Base-by-base conservation (phyloP, 1,140 invertebrate species). In the Platyscapa corneri region DNA sequence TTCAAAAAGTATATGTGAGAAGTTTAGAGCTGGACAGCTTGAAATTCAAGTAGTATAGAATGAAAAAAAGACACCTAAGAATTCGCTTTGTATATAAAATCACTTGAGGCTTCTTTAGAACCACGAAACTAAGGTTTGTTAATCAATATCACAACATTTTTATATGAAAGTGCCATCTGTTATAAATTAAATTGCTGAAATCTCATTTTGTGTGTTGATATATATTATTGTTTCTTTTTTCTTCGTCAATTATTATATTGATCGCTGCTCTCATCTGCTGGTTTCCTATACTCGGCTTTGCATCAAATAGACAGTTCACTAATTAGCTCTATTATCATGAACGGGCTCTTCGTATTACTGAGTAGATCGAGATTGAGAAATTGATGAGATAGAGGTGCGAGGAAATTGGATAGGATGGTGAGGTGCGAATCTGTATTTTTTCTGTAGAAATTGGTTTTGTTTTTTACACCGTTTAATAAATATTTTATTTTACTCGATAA, bases 101-200 rank as follows among this genome's bases (percentile, higher is more conserved):
- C 37, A 0, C 49, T 3, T 34, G 46, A 56, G 20, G 80, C 67
- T 82, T 72, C 65, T 23, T 12, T 10, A 12, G 39, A 32, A 10
- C 16, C 46, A 34, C 30, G 23, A 23, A 8, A n/a, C 60, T 65
- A 46, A 80, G 64, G 67, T 80, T 80, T 64, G 37, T 82, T 64
- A 53, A 49, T 74, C 60, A 80, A 67, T 18, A 80, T 60, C 76
- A 16, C 39, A 53, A 76, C 27, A 53, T 30, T 80, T 80, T 60
- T n/a, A 23, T 32, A 64, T 16, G 32, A 49, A 74, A 56, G 46
- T 74, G 49, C 49, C 49, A 39, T 20, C 75, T 10, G 16, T 23
- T 74, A 74, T 79, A 80, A 85, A 80, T 74, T 85, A 49, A 85
- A 80, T 80, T 84, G 79, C 76, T 49, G 78, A 49, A 67, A 60